Evolutionary conservation across 2,888 invertebrate genomes (phyloP).

Genomic region (Asteroscopus sphinx): DNA sequence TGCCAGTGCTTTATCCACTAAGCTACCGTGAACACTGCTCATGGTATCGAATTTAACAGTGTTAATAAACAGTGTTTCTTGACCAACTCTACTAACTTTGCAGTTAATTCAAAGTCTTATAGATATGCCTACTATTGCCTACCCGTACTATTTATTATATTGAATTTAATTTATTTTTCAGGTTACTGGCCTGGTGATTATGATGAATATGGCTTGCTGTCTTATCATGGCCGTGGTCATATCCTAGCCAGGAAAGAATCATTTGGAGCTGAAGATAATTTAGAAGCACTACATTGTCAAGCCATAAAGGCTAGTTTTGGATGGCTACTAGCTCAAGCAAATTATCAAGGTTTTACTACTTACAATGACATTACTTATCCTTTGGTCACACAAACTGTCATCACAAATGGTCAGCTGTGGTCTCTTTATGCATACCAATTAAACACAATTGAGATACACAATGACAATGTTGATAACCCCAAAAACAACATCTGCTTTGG

Average conservation of each 20-base stretch:
- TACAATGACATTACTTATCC: constrained; percentile 98
- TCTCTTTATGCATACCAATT: constrained; percentile 97
- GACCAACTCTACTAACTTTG: too few relatives aligned
- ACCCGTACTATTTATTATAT: not conserved
- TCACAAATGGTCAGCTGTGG: constrained; percentile 96
- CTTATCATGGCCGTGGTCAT: constrained; percentile 92
- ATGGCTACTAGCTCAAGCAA: constrained; percentile 94
- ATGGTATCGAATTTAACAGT: too few relatives aligned
- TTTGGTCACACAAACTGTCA: constrained; percentile 95
- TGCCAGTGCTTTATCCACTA: too few relatives aligned
- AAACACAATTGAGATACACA: constrained; percentile 94
- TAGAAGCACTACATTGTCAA: constrained; percentile 92
- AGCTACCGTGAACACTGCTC: too few relatives aligned
- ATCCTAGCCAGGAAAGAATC: constrained; percentile 82
- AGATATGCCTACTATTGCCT: too few relatives aligned
- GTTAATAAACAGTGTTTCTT: too few relatives aligned
- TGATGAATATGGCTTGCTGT: constrained; percentile 94
- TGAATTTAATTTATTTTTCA: constrained; percentile 69
- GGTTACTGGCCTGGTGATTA: constrained; percentile 96
- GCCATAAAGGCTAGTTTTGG: constrained; percentile 95
- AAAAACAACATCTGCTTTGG: constrained; percentile 95
- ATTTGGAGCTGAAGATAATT: constrained; percentile 88
- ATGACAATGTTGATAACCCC: constrained; percentile 90
- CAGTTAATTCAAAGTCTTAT: too few relatives aligned
- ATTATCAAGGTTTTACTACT: constrained; percentile 96